Evolutionary conservation across 2,113 vertebrate species (phyloP).

Genomic region (Xiphophorus hellerii): DNA sequence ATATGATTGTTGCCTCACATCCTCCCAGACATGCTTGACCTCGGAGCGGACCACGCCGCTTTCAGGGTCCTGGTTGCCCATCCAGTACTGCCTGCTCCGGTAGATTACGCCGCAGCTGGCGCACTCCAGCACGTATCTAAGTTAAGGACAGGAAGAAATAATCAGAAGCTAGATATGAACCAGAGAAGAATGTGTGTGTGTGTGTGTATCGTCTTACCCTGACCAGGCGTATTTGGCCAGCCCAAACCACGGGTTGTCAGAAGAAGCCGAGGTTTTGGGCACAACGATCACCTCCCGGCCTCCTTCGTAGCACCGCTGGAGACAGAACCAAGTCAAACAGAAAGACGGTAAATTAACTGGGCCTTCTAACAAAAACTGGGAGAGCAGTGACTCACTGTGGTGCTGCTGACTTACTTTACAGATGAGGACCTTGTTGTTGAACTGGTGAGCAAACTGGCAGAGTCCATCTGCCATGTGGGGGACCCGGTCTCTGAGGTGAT

Average conservation of each 20-base stretch:
- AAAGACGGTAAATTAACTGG: background rate
- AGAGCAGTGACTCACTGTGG: background rate
- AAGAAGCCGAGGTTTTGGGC: slow-evolving; percentile 83
- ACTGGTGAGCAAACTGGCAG: slow-evolving; percentile 84
- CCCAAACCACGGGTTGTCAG: slow-evolving; percentile 83
- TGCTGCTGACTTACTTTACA: slow-evolving; percentile 78
- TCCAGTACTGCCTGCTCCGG: slow-evolving; percentile 86
- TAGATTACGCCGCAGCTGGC: slow-evolving; percentile 84
- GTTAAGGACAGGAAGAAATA: background rate
- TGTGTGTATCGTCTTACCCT: slow-evolving; percentile 70
- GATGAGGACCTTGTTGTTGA: slow-evolving; percentile 86
- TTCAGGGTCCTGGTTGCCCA: slow-evolving; percentile 86
- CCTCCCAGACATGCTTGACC: slow-evolving; percentile 85
- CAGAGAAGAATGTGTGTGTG: background rate
- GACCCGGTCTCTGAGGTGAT: slow-evolving; percentile 82
- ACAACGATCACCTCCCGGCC: slow-evolving; percentile 83
- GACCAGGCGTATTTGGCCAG: slow-evolving; percentile 86
- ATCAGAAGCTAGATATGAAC: background rate
- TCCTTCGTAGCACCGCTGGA: slow-evolving; percentile 82
- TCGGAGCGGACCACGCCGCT: slow-evolving; percentile 81
- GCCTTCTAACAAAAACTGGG: background rate
- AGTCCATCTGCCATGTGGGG: slow-evolving; percentile 82
- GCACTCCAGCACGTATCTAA: slow-evolving; percentile 85
- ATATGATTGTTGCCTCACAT: slow-evolving; percentile 60
- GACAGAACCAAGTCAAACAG: background rate